phyloP scores from a whole-genome alignment of 2,113 vertebrate genomes.

The Astatoreochromis straeleni region DNA sequence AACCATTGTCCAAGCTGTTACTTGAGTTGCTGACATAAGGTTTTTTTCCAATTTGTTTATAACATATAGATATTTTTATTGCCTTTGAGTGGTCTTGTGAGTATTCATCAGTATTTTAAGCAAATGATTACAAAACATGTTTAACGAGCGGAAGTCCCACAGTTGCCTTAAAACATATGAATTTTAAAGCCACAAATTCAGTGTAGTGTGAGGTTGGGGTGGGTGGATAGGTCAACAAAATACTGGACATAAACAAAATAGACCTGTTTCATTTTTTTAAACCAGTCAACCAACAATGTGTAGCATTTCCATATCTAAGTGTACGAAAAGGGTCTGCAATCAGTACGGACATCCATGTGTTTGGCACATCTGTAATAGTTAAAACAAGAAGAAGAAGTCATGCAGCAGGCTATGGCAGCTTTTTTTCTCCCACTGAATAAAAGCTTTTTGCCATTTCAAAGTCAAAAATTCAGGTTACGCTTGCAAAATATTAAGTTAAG shows the following conservation, averaged over 20 bases:
- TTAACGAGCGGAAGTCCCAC: rapidly evolving
- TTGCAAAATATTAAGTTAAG: not conserved
- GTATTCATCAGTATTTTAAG: not conserved
- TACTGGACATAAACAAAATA: not conserved
- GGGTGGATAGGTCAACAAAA: not conserved
- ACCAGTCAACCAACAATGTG: not conserved
- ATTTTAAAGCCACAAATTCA: not conserved
- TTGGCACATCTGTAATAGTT: not conserved
- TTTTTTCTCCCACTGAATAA: not conserved
- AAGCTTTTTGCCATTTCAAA: not conserved
- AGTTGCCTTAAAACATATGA: not conserved
- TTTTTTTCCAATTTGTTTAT: not conserved
- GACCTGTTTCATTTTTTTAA: not conserved
- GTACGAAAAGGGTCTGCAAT: not conserved
- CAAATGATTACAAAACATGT: not conserved
- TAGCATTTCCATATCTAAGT: not conserved
- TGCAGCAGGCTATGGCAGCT: not conserved
- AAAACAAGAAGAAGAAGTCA: not conserved
- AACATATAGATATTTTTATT: not conserved
- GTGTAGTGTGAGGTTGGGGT: not conserved
- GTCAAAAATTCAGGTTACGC: not conserved
- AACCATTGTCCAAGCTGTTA: not conserved
- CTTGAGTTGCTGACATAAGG: not conserved
- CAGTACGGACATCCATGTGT: not conserved
- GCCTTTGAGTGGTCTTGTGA: not conserved